A percentile compares a stretch with the other conserved stretches of the same genome.
These are phyloP conservation scores for Leptopterna dolabrata DNA, from an alignment of 2,888 invertebrate genomes.

Conservation along the genomic window DNA sequence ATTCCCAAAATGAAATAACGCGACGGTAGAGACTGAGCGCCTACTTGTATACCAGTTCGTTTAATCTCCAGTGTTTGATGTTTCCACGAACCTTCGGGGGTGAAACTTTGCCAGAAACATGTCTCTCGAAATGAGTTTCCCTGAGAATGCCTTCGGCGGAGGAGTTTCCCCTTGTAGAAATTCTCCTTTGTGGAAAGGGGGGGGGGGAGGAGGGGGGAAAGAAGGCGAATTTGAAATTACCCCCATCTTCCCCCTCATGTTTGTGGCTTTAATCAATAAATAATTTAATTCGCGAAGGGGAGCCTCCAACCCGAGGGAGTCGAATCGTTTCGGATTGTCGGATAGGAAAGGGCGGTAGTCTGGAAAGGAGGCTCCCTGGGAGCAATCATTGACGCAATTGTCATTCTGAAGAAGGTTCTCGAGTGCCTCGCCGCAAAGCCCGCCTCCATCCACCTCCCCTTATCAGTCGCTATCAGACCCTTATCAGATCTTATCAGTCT, in stretches of 20 bases:
- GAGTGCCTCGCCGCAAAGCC: background rate
- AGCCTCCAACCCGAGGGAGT: background rate
- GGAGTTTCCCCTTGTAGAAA: constrained; percentile 6
- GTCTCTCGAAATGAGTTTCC: constrained; percentile 7
- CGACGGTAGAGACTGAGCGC: background rate
- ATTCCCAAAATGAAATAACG: background rate
- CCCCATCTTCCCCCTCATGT: background rate
- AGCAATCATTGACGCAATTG: constrained; percentile 7
- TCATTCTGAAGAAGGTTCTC: constrained; percentile 2
- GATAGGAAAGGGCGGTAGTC: background rate
- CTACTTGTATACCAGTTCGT: background rate
- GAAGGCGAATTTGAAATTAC: constrained; percentile 11
- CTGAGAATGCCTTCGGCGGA: background rate
- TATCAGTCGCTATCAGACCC: background rate
- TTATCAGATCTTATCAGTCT: background rate
- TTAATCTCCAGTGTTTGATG: constrained; percentile 4
- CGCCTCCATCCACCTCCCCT: background rate
- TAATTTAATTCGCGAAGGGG: background rate
- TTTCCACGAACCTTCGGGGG: background rate
- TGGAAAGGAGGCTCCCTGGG: background rate
- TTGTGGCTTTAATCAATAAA: constrained; percentile 1
- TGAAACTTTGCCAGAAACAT: constrained; percentile 7
- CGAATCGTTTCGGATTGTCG: background rate
- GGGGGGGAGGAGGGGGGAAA: background rate
- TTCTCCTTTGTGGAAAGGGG: background rate